Percentiles rank a stretch among this genome's conserved stretches.
Evolutionary conservation across 2,888 invertebrate genomes (phyloP).

Genomic region (Synanthedon formicaeformis): DNA sequence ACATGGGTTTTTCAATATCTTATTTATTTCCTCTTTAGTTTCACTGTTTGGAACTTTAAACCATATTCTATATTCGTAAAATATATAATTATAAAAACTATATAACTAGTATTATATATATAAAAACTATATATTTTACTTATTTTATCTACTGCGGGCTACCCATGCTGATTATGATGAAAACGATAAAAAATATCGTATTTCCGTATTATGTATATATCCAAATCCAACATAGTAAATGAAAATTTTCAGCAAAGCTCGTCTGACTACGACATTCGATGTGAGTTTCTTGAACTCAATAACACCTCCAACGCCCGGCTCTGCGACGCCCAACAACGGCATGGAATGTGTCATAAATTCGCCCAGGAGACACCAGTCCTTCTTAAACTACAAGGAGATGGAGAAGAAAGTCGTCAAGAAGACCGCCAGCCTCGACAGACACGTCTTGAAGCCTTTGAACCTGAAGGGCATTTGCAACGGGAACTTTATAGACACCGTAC

Average conservation of each 20-base stretch:
- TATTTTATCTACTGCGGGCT: no score
- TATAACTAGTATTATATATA: no score
- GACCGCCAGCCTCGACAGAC: constrained; percentile 50
- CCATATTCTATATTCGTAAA: no score
- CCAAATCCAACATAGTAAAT: no score
- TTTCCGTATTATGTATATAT: no score
- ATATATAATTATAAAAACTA: no score
- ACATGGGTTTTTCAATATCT: no score
- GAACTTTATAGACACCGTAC: constrained; percentile 31
- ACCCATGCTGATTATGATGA: no score
- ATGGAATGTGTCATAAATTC: constrained; percentile 27
- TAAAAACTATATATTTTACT: no score
- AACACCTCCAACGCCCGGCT: constrained; percentile 36
- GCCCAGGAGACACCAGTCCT: constrained; percentile 46
- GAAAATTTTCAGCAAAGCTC: constrained; percentile 36
- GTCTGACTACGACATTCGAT: constrained; percentile 57
- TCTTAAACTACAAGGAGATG: constrained; percentile 31
- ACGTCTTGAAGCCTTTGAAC: constrained; percentile 47
- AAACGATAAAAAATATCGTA: no score
- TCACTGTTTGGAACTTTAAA: no score
- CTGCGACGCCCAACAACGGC: constrained; percentile 18
- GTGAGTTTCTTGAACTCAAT: constrained; percentile 42
- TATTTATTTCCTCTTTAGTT: no score
- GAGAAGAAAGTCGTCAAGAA: constrained; percentile 33
- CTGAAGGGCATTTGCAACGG: constrained; percentile 52